Percentiles rank a stretch among this genome's conserved stretches.
These are phyloP conservation scores for Xiphorhynchus erythropygius DNA, from an alignment of 2,797 vertebrate species.

Conservation along the genomic window DNA sequence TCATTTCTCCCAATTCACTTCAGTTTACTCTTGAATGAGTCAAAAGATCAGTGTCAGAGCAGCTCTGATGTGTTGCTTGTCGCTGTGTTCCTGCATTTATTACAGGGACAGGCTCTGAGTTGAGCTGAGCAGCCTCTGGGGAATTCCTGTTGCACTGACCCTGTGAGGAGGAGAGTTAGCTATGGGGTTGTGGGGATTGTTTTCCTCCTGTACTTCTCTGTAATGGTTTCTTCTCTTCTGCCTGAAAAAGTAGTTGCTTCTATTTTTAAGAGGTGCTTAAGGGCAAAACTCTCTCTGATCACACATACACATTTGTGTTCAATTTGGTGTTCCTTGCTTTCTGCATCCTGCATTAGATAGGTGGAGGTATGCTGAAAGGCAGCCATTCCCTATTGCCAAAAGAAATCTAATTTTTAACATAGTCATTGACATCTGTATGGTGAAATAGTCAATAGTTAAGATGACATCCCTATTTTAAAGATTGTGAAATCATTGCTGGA, in stretches of 20 bases:
- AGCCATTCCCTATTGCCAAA: not conserved
- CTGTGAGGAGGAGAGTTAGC: not conserved
- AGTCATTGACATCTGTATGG: not conserved
- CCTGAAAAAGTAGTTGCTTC: not conserved
- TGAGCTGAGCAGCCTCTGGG: not conserved
- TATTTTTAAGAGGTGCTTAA: not conserved
- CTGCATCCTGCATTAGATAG: not conserved
- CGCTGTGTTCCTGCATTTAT: constrained; percentile 33
- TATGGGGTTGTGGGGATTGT: accelerated
- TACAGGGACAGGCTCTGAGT: not conserved
- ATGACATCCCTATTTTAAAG: not conserved
- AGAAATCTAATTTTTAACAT: not conserved
- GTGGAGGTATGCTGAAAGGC: not conserved
- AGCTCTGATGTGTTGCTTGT: not conserved
- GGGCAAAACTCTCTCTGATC: not conserved
- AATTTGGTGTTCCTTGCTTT: not conserved
- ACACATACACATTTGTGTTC: not conserved
- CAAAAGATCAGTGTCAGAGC: not conserved
- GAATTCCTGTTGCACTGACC: not conserved
- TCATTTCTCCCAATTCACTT: not conserved
- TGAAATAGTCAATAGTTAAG: not conserved
- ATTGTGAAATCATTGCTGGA: not conserved
- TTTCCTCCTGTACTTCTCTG: not conserved
- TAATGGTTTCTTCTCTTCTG: not conserved
- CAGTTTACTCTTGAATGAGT: not conserved